Base-by-base conservation (phyloP, 2,888 invertebrate species). In the Yponomeuta plumbellus region DNA sequence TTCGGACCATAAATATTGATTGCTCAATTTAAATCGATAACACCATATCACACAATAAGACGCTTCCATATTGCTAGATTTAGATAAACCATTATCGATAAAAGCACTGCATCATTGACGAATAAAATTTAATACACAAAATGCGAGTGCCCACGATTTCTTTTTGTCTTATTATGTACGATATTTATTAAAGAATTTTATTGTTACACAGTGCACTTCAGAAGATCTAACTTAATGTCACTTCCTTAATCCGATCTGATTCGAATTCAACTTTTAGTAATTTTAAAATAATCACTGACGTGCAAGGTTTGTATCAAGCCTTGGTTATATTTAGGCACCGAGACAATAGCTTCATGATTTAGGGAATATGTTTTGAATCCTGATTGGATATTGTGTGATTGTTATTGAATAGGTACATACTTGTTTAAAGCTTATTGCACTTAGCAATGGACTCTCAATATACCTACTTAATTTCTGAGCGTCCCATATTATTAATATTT, bases 1-100 rank as follows among this genome's bases (percentile, higher is more conserved):
- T 52, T 52, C 44, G 44, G 44, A 52, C 11, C 64, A 56, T 39
- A 40, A 62, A 63, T 61, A 52, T 22, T 62, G 17, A 65, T 83
- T 84, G 82, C 84, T 84, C 84, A 84, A 83, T 75, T 69, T 71
- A 52, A 69, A 75, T 75, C 71, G 70, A 69, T 72, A 73, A 78
- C 76, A 77, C 75, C 82, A 84, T 83, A 83, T 83, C 83, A 80
- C 72, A 70, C 71, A 58, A 70, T 69, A 68, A 65, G 68, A 76
- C 71, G 78, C 80, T 83, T 81, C 81, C 82, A 81, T 80, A 80
- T 80, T 79, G 74, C 70, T 81, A 78, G 76, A 73, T 69, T 70
- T 76, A 78, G 73, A 72, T 69, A 22, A 21, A 21, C 13, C 20
- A 21, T 58, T 58, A 22, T 58, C 58, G 23, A 71, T 66, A 68